Evolutionary conservation across 2,888 invertebrate genomes (phyloP).

Genomic region (Coenonympha arcania): DNA sequence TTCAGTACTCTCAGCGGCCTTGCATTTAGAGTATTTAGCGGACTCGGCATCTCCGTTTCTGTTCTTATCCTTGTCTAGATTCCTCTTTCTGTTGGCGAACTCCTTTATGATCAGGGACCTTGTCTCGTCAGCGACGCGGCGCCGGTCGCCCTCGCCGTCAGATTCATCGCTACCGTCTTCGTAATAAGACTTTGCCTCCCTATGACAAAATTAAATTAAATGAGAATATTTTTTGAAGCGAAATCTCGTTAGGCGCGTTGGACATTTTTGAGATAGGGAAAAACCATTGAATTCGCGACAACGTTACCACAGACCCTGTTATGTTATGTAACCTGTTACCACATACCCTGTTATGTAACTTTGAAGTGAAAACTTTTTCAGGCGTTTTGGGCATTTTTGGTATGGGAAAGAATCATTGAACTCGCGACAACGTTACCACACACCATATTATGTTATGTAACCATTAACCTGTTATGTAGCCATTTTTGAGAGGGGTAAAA

Average conservation of each 20-base stretch:
- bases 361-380: too few species aligned
- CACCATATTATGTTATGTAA: too few species aligned
- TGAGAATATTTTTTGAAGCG: background rate
- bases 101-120: constrained; percentile 83
- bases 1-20: constrained; percentile 81
- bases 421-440: too few species aligned
- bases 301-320: too few species aligned
- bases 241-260: too few species aligned
- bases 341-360: too few species aligned
- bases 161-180: constrained; percentile 56
- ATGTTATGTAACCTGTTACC: too few species aligned
- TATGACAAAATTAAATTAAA: constrained; percentile 30
- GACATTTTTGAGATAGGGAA: too few species aligned
- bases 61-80: constrained; percentile 40
- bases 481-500: too few species aligned
- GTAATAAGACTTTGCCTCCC: constrained; percentile 67
- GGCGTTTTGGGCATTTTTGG: too few species aligned
- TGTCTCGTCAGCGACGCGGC: constrained; percentile 76
- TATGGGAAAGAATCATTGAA: too few species aligned
- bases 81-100: constrained; percentile 79
- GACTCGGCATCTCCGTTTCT: constrained; percentile 69
- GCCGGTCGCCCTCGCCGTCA: constrained; percentile 49
- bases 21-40: constrained; percentile 79
- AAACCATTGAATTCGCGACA: background rate
- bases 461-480: too few species aligned